Evolutionary conservation across 2,113 vertebrate species (phyloP).

Genomic region (Sylvilagus bachmani): DNA sequence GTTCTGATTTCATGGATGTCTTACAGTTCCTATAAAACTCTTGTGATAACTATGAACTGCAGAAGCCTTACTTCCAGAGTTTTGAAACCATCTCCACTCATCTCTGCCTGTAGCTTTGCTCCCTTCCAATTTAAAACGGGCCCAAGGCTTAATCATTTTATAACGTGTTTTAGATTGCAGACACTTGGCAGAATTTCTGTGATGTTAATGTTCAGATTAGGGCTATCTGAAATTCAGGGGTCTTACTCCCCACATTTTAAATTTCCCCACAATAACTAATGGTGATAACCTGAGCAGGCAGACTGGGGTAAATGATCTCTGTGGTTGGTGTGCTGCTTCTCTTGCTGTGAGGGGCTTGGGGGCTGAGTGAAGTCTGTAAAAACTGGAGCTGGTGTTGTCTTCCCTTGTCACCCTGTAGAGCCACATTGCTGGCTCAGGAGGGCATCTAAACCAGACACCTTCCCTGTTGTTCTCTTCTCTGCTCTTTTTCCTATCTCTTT

Average conservation of each 20-base stretch:
- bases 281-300: neutral
- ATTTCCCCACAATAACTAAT: constrained; percentile 19
- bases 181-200: neutral
- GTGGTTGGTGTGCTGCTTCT: neutral
- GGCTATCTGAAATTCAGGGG: neutral
- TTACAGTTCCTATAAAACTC: constrained; percentile 3
- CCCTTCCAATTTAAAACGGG: neutral
- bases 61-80: constrained; percentile 9
- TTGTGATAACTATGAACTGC: neutral
- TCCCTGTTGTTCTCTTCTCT: neutral
- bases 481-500: neutral
- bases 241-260: constrained; percentile 12
- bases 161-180: constrained; percentile 33
- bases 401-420: neutral
- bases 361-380: neutral
- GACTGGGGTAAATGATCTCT: neutral
- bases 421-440: neutral
- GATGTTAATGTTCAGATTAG: constrained; percentile 22
- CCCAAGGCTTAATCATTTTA: neutral
- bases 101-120: neutral
- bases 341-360: neutral
- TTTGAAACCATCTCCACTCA: neutral
- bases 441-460: neutral
- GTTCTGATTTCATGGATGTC: constrained; percentile 24
- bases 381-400: neutral